Evolutionary conservation across 1,140 invertebrate species (phyloP).

Genomic region (Ostrea edulis): DNA sequence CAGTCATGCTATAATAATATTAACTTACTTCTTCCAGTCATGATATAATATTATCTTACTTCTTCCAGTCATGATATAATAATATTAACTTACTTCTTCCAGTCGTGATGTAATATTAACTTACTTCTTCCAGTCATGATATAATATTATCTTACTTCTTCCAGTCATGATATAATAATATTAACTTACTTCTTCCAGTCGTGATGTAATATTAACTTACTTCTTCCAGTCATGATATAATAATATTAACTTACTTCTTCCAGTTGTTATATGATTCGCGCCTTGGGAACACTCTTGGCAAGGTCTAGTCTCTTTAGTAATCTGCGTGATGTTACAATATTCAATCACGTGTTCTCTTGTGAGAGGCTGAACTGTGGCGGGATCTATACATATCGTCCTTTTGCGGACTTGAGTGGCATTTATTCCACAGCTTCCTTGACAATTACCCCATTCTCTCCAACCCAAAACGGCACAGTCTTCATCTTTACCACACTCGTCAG

Average conservation of each 20-base stretch:
- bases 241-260: neutral
- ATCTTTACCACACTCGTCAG: neutral
- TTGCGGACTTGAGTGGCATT: neutral
- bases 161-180: no score
- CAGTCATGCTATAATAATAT: no score
- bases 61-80: no score
- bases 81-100: no score
- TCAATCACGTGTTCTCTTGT: neutral
- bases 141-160: no score
- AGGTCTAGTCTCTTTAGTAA: neutral
- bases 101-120: no score
- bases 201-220: no score
- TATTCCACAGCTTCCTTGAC: neutral
- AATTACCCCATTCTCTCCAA: neutral
- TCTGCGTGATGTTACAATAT: neutral
- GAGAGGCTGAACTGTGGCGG: neutral
- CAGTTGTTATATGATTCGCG: neutral
- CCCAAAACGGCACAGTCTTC: neutral
- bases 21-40: no score
- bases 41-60: no score
- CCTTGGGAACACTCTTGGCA: neutral
- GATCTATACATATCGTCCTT: neutral
- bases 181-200: no score
- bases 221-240: no score
- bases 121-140: no score